Conservation (phyloP, 2,113 vertebrate genomes). For the Salvator merianae region DNA sequence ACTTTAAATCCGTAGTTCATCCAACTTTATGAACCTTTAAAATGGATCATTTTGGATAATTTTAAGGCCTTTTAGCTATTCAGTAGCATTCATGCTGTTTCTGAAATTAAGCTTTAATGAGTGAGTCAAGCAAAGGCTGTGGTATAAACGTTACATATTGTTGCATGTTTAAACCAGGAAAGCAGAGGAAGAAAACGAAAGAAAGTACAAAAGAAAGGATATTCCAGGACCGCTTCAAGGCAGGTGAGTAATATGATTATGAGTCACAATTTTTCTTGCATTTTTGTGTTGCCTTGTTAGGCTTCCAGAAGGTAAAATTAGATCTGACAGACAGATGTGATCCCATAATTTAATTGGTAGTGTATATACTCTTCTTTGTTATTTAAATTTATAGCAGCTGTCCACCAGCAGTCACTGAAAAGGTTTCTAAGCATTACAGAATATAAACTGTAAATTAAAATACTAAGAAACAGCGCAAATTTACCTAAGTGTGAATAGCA, state of each 20-base stretch:
- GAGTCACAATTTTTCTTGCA: background rate
- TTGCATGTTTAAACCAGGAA: slow-evolving; percentile 73
- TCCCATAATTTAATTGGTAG: background rate
- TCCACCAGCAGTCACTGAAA: too few species aligned
- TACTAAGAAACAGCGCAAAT: too few species aligned
- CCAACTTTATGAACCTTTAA: background rate
- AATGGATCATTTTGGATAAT: background rate
- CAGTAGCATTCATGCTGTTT: background rate
- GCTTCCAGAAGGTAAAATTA: background rate
- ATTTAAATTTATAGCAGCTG: too few species aligned
- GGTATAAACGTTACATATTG: slow-evolving; percentile 7
- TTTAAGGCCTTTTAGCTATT: background rate
- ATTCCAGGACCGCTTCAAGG: slow-evolving; percentile 94
- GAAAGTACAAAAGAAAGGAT: slow-evolving; percentile 77
- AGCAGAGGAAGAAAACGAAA: slow-evolving; percentile 77
- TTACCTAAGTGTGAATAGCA: too few species aligned
- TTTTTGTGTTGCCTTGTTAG: background rate
- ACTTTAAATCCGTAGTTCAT: background rate
- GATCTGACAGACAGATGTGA: background rate
- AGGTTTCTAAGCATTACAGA: too few species aligned
- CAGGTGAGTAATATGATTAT: slow-evolving; percentile 76
- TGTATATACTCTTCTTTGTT: too few species aligned
- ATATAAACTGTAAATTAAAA: too few species aligned
- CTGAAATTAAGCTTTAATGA: slow-evolving; percentile 10
- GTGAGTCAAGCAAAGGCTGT: slow-evolving; percentile 1